A percentile compares a stretch with the other conserved stretches of the same genome.
phyloP scores from a whole-genome alignment of 1,140 invertebrate species.

The Monochamus saltuarius region DNA sequence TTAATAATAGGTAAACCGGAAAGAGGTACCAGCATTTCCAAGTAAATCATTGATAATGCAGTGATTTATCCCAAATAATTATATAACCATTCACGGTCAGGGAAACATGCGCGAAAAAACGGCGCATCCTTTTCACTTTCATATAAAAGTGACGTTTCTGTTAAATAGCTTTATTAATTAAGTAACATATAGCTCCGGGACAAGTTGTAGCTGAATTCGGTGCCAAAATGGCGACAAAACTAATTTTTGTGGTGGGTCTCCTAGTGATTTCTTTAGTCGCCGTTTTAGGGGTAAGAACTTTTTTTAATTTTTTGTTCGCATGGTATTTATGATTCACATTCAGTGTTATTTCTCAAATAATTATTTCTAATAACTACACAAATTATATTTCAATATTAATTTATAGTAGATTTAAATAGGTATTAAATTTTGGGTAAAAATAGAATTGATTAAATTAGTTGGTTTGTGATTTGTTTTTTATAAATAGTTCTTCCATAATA shows the following conservation, averaged over 20 bases:
- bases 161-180: neutral
- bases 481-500: neutral
- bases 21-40: constrained; percentile 24
- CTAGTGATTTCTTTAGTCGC: neutral
- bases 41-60: constrained; percentile 27
- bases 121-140: neutral
- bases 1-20: constrained; percentile 30
- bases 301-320: neutral
- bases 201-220: neutral
- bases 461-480: neutral
- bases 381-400: too few species aligned
- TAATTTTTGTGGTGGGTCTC: neutral
- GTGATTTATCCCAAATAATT: constrained; percentile 33
- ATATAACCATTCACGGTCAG: constrained; percentile 39
- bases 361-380: too few species aligned
- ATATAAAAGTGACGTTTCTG: neutral
- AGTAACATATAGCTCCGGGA: neutral
- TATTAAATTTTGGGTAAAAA: too few species aligned
- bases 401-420: too few species aligned
- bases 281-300: constrained; percentile 3
- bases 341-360: too few species aligned
- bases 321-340: too few species aligned
- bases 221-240: neutral
- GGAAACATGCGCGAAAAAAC: constrained; percentile 22
- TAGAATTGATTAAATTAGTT: too few species aligned